Conservation (phyloP, 2,113 vertebrate genomes). For the Ammodytes marinus region DNA sequence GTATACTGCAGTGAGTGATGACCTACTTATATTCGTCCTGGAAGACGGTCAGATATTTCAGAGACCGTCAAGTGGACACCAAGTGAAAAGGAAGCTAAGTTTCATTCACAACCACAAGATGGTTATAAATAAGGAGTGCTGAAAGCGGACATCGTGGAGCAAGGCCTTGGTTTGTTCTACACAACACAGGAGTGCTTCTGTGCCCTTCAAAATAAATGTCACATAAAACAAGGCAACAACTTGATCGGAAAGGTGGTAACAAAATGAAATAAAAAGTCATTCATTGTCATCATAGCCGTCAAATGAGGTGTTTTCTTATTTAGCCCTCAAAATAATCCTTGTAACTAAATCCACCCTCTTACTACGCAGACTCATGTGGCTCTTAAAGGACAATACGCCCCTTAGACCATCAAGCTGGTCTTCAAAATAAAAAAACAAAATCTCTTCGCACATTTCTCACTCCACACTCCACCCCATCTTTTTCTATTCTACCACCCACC, state of each 20-base stretch:
- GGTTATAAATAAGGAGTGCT: constrained; percentile 1
- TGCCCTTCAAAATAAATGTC: constrained; percentile 50
- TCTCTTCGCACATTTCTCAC: constrained; percentile 5
- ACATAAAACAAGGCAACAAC: constrained; percentile 27
- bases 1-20: constrained; percentile 1
- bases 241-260: constrained; percentile 49
- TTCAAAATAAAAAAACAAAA: constrained; percentile 26
- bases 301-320: constrained; percentile 13
- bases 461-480: constrained; percentile 7
- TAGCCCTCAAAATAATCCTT: not conserved
- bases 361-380: constrained; percentile 15
- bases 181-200: constrained; percentile 53
- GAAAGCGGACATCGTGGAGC: not conserved
- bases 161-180: constrained; percentile 41
- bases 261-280: constrained; percentile 32
- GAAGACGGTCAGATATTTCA: constrained; percentile 6
- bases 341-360: not conserved
- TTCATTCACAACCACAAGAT: constrained; percentile 14
- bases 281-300: constrained; percentile 41
- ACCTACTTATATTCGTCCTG: not conserved
- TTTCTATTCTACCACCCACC: constrained; percentile 35
- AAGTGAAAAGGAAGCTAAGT: constrained; percentile 8
- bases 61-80: not conserved
- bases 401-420: constrained; percentile 28
- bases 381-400: not conserved